phyloP scores from a whole-genome alignment of 1,140 invertebrate genomes.

The Eumeta japonica region DNA sequence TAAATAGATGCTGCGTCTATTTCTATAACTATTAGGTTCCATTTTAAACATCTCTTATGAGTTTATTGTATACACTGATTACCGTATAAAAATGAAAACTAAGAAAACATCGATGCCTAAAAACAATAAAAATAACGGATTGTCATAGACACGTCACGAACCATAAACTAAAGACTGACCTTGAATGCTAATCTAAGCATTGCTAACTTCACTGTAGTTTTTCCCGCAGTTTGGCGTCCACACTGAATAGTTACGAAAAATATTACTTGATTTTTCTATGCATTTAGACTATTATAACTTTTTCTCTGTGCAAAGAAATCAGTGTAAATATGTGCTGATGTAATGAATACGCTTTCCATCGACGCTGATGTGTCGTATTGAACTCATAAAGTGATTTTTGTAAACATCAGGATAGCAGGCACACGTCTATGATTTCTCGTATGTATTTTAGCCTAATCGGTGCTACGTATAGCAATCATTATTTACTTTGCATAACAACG shows the following conservation, averaged over 20 bases:
- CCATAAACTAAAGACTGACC: constrained; percentile 34
- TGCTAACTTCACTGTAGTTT: constrained; percentile 51
- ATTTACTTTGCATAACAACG: too few relatives aligned
- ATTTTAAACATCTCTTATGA: too few relatives aligned
- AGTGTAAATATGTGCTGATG: constrained; percentile 29
- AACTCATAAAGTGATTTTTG: constrained; percentile 43
- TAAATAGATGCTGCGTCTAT: too few relatives aligned
- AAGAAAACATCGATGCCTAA: too few relatives aligned
- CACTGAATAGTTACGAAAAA: constrained; percentile 41
- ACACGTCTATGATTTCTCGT: constrained; percentile 56
- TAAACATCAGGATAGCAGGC: constrained; percentile 49
- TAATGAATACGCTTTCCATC: constrained; percentile 38
- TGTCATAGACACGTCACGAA: constrained; percentile 14
- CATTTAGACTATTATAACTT: constrained; percentile 46
- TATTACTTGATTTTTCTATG: constrained; percentile 42
- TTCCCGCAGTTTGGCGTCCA: constrained; percentile 56
- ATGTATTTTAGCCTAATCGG: constrained; percentile 43
- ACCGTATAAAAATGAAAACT: too few relatives aligned
- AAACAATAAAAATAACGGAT: too few relatives aligned
- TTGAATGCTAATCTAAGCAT: constrained; percentile 31
- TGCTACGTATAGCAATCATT: too few relatives aligned
- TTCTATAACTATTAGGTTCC: too few relatives aligned
- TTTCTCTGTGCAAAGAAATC: too few relatives aligned
- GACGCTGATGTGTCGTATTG: too few relatives aligned
- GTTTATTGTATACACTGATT: too few relatives aligned